phyloP scores from a whole-genome alignment of 2,888 invertebrate genomes.

The Chymomyza procnemis region DNA sequence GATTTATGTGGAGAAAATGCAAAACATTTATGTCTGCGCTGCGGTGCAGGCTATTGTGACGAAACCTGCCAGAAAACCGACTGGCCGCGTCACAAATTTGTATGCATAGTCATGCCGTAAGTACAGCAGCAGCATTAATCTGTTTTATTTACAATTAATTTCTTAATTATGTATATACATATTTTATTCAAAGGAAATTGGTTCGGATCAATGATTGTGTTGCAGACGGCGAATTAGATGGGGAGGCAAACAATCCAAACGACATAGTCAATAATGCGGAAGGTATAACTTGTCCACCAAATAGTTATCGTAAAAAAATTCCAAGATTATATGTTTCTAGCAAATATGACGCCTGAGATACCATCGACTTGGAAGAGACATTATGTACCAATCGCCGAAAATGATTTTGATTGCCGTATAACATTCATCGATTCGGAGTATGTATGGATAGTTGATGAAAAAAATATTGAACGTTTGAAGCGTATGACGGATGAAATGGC shows the following conservation, averaged over 20 bases:
- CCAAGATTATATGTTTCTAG: too few species aligned
- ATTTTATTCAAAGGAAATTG: too few species aligned
- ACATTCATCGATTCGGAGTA: not conserved
- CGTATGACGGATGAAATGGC: not conserved
- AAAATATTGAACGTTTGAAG: not conserved
- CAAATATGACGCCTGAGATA: too few species aligned
- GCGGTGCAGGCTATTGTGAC: not conserved
- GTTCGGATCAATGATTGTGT: not conserved
- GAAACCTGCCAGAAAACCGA: not conserved
- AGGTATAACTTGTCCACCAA: too few species aligned
- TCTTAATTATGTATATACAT: not conserved
- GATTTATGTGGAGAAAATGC: not conserved
- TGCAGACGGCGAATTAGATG: too few species aligned
- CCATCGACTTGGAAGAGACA: not conserved
- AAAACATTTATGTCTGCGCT: not conserved
- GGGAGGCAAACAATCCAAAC: too few species aligned
- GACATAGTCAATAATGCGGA: too few species aligned
- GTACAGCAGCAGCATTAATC: not conserved
- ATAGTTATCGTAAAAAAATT: not conserved
- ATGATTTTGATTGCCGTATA: not conserved
- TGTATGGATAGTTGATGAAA: not conserved
- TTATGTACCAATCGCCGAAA: not conserved
- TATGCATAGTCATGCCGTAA: conserved; percentile 4
- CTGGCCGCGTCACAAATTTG: not conserved
- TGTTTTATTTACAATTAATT: not conserved